Percentiles rank a stretch among this genome's conserved stretches.
phyloP scores from a whole-genome alignment of 2,888 invertebrate species.

The Seladonia tumulorum region DNA sequence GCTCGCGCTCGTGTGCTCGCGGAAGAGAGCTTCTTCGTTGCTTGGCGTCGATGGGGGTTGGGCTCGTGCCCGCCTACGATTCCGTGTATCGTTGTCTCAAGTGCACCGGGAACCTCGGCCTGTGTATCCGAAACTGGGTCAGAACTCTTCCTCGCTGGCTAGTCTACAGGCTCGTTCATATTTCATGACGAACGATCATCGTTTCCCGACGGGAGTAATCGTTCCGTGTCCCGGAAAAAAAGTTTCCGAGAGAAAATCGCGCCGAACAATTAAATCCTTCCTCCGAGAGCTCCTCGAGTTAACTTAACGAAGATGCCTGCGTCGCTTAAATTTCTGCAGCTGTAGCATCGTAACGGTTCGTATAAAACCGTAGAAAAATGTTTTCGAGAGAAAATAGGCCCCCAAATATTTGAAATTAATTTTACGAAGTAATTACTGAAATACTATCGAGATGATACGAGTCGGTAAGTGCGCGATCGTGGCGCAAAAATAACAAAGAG shows the following conservation, averaged over 20 bases:
- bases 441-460: no score
- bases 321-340: not conserved
- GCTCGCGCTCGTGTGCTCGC: constrained; percentile 12
- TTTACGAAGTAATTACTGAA: not conserved
- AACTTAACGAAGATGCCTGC: not conserved
- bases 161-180: not conserved
- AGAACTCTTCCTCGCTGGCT: constrained; percentile 46
- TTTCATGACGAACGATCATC: not conserved
- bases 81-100: constrained; percentile 11
- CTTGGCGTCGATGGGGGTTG: constrained; percentile 20
- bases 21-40: constrained; percentile 32
- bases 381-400: no score
- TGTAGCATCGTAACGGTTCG: not conserved
- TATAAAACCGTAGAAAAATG: not conserved
- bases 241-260: not conserved
- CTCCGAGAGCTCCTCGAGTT: not conserved
- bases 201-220: not conserved
- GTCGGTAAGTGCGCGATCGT: not conserved
- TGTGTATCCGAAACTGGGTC: constrained; percentile 58
- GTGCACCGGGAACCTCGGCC: constrained; percentile 10
- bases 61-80: not conserved
- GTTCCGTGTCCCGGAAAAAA: not conserved
- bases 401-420: not conserved
- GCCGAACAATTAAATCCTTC: not conserved
- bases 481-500: not conserved